Base-by-base conservation (phyloP, 2,888 invertebrate genomes). In the Scrobipalpa atriplicella region DNA sequence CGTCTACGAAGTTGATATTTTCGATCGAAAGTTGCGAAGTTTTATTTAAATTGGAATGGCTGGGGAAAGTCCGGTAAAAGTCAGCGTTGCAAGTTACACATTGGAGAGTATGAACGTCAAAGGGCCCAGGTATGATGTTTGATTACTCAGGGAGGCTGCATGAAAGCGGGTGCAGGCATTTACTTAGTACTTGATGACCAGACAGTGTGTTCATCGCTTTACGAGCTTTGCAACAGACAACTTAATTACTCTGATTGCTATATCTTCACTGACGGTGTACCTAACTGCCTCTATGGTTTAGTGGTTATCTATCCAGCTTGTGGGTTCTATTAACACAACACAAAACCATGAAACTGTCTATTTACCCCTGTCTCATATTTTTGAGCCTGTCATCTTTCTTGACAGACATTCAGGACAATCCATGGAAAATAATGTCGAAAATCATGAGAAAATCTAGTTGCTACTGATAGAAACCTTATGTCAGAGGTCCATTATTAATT, bases 131-230 rank as follows among this genome's bases (percentile, higher is more conserved):
- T 85, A 89, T 80, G 75, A 81, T 87, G 86, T 83, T 83, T 82
- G 81, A 56, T 76, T 85, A 85, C 80, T 80, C 83, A 88, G 85
- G 87, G 87, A 85, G 81, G 75, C 81, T 77, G 75, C 76, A 80
- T 88, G 81, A 89, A 89, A 89, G 86, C 82, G 80, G 78, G 78
- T 76, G 11, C 0, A 10, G 77, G 80, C 90, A 90, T 91, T 91
- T 89, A 80, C 84, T 79, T 78, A 82, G 83, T 76, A 72, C 84
- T 83, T 52, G 72, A 78, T 83, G 85, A 78, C 84, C 82, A 84
- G 84, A 81, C 84, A 87, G 85, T 89, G 79, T 87, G 79, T 78
- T 74, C 75, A 77, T 21, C 21, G 83, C 87, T 82, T 58, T 58
- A 29, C 29, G n/a, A 29, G 29, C 29, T 58, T 58, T 38, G 58